These are phyloP conservation scores for Naja naja DNA, from an alignment of 2,113 vertebrate genomes.

Conservation along the genomic window DNA sequence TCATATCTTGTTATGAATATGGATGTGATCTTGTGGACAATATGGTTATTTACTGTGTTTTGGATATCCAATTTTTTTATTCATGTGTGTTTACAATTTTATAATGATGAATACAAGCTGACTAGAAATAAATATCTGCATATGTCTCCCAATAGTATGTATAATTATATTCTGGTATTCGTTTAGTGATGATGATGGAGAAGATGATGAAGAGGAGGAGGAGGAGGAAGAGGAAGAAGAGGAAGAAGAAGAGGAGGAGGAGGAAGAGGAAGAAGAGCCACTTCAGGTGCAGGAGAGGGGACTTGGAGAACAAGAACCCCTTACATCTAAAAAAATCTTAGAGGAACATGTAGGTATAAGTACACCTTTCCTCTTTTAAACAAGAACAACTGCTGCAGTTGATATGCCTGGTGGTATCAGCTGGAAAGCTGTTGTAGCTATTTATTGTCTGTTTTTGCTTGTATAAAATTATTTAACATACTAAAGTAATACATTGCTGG, in stretches of 20 bases:
- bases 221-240: conserved; percentile 48
- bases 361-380: background rate
- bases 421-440: background rate
- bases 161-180: background rate
- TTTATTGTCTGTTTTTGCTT: background rate
- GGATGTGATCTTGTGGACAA: background rate
- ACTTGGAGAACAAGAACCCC: conserved; percentile 48
- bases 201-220: conserved; percentile 55
- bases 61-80: background rate
- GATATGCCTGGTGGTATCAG: background rate
- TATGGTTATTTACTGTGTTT: background rate
- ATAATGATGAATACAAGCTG: background rate
- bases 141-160: background rate
- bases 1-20: background rate
- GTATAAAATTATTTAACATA: background rate
- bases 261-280: conserved; percentile 61
- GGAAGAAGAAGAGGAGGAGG: conserved; percentile 41
- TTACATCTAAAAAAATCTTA: conserved; percentile 63
- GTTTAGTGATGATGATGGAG: conserved; percentile 39
- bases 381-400: background rate
- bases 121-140: background rate
- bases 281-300: conserved; percentile 56
- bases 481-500: background rate
- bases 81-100: background rate
- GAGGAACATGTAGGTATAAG: conserved; percentile 56